A percentile compares a stretch with the other conserved stretches of the same genome.
phyloP scores from a whole-genome alignment of 2,797 vertebrate species.

The Melanotaenia maccullochi region DNA sequence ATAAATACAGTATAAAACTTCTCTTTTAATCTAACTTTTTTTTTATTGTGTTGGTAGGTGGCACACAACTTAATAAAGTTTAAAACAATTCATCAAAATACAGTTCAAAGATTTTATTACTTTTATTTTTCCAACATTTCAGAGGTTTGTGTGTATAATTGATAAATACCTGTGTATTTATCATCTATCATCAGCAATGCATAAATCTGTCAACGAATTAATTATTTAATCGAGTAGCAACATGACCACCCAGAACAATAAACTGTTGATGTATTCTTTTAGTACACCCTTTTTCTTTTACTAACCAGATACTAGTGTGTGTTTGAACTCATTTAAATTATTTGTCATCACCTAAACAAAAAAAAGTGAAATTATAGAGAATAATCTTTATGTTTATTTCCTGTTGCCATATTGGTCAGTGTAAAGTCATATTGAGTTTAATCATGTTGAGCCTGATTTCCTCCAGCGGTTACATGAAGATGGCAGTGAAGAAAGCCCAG shows the following conservation, averaged over 20 bases:
- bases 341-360: not conserved
- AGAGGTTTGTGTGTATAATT: too few species aligned
- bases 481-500: constrained; percentile 28
- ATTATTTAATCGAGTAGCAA: not conserved
- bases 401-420: constrained; percentile 5
- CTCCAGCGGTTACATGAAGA: constrained; percentile 18
- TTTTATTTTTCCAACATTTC: too few species aligned
- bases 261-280: not conserved
- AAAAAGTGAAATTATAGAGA: not conserved
- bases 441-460: constrained; percentile 16
- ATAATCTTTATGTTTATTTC: not conserved
- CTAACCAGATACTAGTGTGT: not conserved
- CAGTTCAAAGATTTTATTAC: too few species aligned
- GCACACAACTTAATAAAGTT: too few species aligned
- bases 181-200: not conserved
- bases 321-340: not conserved
- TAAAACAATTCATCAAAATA: too few species aligned
- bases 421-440: constrained; percentile 13
- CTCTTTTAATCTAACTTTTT: too few species aligned
- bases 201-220: not conserved
- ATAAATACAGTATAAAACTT: too few species aligned
- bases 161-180: not conserved
- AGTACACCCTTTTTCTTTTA: not conserved
- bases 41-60: too few species aligned
- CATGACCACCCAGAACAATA: not conserved